Base-by-base conservation (phyloP, 2,888 invertebrate genomes). In the Diadegma fenestrale region DNA sequence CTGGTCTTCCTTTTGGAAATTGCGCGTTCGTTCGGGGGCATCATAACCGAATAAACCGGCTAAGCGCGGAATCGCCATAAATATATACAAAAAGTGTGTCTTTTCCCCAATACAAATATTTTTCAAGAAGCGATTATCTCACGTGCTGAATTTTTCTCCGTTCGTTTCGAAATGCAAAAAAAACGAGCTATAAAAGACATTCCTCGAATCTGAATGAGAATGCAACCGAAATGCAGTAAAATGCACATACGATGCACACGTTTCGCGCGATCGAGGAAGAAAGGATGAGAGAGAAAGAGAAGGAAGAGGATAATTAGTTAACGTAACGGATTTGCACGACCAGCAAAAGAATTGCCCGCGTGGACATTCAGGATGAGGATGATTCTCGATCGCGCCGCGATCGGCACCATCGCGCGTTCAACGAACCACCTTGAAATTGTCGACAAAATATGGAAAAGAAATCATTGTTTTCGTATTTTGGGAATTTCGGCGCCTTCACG, bases 281-380 rank as follows among this genome's bases (percentile, higher is more conserved):
- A n/a, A n/a, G n/a, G n/a, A n/a, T n/a, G 63, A 30, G 26, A 7
- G 51, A 80, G 71, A 76, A 48, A 48, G 19, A 54, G 51, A 10
- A 33, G 77, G 41, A 37, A 69, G 48, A 26, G 17, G 26, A 58
- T 78, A 43, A 71, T 79, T 79, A 79, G 63, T 72, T 79, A 71
- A 79, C 71, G 48, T 79, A 79, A 71, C 79, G 79, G 79, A 79
- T 79, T 79, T 79, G 63, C 63, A 63, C 33, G 79, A 48, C 48
- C 43, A 37, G 48, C 7, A 26, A 14, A 79, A 79, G 45, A 69
- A 79, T 69, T 19, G n/a, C n/a, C n/a, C 69, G 41, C 33, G 19
- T 26, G 77, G n/a, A 54, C 45, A 45, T 78, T 68, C 19, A 78
- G 19, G 45, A 51, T 22, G 64, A 37, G 64, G 26, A 51, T 51